These are phyloP conservation scores for Morinoia aosen DNA, from an alignment of 2,888 invertebrate species.

Conservation along the genomic window DNA sequence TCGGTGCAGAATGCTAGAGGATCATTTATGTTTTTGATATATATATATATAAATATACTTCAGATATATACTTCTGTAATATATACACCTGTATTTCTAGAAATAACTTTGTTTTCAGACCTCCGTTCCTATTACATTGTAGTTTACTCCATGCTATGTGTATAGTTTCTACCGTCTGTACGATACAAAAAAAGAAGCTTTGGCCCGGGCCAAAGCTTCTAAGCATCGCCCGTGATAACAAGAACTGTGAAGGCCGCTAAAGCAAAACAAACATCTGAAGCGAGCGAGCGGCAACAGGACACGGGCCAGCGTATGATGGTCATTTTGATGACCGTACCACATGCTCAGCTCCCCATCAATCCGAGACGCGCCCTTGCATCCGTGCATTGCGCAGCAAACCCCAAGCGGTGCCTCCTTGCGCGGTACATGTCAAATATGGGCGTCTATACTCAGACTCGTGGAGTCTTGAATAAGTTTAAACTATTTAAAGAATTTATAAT, in stretches of 20 bases:
- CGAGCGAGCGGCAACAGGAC: background rate
- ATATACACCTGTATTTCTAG: too few species aligned
- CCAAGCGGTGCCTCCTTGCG: too few species aligned
- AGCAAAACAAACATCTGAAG: background rate
- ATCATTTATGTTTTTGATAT: too few species aligned
- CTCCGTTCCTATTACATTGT: too few species aligned
- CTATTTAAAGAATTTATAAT: too few species aligned
- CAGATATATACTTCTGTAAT: too few species aligned
- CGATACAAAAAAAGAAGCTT: background rate
- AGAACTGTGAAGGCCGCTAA: background rate
- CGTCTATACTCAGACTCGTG: background rate
- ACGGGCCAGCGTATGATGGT: background rate
- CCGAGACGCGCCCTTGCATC: background rate
- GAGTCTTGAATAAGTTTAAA: too few species aligned
- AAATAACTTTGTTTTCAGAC: too few species aligned
- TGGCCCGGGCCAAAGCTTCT: background rate
- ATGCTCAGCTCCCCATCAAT: background rate
- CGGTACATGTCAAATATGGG: background rate
- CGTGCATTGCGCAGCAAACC: background rate
- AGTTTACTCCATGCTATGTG: too few species aligned
- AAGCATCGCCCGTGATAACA: background rate
- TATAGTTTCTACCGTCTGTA: too few species aligned
- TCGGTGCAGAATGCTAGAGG: too few species aligned
- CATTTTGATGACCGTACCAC: background rate
- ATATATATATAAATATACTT: too few species aligned